Evolutionary conservation across 2,888 invertebrate genomes (phyloP).

Genomic region (Coelopa pilipes): DNA sequence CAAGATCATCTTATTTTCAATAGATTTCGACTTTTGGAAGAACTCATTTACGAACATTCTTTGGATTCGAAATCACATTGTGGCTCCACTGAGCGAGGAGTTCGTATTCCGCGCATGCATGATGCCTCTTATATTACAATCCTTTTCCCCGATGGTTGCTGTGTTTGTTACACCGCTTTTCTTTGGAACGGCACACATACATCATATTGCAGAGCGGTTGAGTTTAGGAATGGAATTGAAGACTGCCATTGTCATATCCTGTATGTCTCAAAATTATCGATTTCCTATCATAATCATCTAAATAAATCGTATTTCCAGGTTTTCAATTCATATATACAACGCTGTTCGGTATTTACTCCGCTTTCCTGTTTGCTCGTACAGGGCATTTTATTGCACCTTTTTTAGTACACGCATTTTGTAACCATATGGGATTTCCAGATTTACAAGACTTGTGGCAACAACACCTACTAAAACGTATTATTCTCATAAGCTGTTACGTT

Average conservation of each 20-base stretch:
- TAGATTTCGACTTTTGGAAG: constrained; percentile 78
- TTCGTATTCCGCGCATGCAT: constrained; percentile 96
- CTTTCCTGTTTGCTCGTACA: constrained; percentile 89
- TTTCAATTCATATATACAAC: constrained; percentile 93
- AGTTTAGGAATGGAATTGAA: constrained; percentile 77
- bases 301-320: constrained; percentile 67
- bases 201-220: constrained; percentile 87
- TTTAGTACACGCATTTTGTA: constrained; percentile 93
- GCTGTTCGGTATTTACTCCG: constrained; percentile 93
- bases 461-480: constrained; percentile 70
- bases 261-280: constrained; percentile 69
- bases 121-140: constrained; percentile 88
- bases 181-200: constrained; percentile 94
- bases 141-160: constrained; percentile 78
- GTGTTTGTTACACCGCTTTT: constrained; percentile 89
- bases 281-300: not conserved
- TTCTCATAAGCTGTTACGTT: constrained; percentile 76
- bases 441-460: constrained; percentile 76
- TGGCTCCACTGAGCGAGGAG: constrained; percentile 94
- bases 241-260: constrained; percentile 77
- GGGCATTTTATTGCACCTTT: constrained; percentile 91
- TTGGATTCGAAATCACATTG: constrained; percentile 89
- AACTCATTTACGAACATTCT: constrained; percentile 78
- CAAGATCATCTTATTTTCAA: constrained; percentile 56
- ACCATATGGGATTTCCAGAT: constrained; percentile 96